Evolutionary conservation across 2,113 vertebrate species (phyloP).

Genomic region (Seriola quinqueradiata): DNA sequence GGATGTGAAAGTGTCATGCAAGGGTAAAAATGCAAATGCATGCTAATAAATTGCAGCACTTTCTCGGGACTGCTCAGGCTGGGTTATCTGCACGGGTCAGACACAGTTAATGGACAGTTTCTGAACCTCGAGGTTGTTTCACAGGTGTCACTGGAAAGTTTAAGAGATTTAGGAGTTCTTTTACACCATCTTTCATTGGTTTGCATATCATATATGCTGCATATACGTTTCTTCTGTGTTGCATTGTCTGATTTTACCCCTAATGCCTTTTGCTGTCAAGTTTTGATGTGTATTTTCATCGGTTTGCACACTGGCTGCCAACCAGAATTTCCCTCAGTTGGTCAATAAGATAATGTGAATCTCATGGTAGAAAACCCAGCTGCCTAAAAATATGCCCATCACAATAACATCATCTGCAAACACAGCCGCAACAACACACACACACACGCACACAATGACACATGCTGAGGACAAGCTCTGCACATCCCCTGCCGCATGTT

Average conservation of each 20-base stretch:
- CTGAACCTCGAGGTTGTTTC: not conserved
- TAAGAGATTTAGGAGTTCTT: not conserved
- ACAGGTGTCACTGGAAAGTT: not conserved
- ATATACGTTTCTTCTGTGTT: not conserved
- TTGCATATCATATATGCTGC: not conserved
- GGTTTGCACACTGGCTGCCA: not conserved
- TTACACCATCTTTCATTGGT: not conserved
- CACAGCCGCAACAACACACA: constrained; percentile 27
- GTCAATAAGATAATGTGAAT: constrained; percentile 20
- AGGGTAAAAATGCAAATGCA: constrained; percentile 42
- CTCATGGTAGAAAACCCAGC: constrained; percentile 2
- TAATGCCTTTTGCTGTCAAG: not conserved
- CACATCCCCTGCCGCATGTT: constrained; percentile 50
- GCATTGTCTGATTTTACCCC: not conserved
- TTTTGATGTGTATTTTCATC: not conserved
- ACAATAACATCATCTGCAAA: constrained; percentile 48
- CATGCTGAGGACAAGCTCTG: constrained; percentile 49
- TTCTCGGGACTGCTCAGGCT: not conserved
- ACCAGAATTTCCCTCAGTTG: not conserved
- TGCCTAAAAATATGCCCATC: constrained; percentile 40
- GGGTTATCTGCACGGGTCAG: constrained; percentile 24
- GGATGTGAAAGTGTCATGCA: constrained; percentile 8
- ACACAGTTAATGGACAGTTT: not conserved
- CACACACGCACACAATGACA: constrained; percentile 46
- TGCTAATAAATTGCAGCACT: constrained; percentile 12